Evolutionary conservation across 2,888 invertebrate species (phyloP).

Genomic region (Pheosia tremula): DNA sequence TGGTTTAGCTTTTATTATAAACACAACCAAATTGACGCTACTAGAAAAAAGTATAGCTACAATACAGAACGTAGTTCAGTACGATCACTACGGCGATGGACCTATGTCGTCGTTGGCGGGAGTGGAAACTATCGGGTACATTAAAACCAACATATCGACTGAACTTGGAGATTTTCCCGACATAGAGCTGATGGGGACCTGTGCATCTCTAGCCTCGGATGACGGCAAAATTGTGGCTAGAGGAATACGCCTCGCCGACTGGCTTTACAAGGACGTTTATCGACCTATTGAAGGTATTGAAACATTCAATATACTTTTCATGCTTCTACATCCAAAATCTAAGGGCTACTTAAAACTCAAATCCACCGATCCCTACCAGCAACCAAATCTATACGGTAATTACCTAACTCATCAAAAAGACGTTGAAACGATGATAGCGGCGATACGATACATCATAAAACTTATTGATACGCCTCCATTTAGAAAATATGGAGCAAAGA

Average conservation of each 20-base stretch:
- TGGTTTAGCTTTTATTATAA: constrained; percentile 81
- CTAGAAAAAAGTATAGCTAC: constrained; percentile 57
- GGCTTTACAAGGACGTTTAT: constrained; percentile 70
- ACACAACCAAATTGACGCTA: constrained; percentile 66
- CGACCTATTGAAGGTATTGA: constrained; percentile 70
- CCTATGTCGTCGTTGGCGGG: constrained; percentile 82
- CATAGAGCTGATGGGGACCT: constrained; percentile 86
- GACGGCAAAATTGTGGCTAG: constrained; percentile 73
- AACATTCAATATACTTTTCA: constrained; percentile 79
- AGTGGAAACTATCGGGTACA: constrained; percentile 84
- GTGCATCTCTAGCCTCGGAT: constrained; percentile 84
- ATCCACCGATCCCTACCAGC: constrained; percentile 86
- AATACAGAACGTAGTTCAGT: constrained; percentile 61
- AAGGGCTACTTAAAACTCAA: constrained; percentile 86
- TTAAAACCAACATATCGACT: constrained; percentile 83
- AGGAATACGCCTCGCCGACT: constrained; percentile 67
- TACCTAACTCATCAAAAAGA: constrained; percentile 88
- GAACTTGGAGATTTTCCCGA: constrained; percentile 85
- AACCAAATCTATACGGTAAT: constrained; percentile 89
- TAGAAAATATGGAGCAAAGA: constrained; percentile 83
- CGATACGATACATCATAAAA: constrained; percentile 81
- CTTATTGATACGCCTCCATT: constrained; percentile 84
- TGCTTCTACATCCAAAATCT: constrained; percentile 86
- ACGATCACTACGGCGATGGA: constrained; percentile 74
- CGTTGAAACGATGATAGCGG: constrained; percentile 83